Base-by-base conservation (phyloP, 2,113 vertebrate genomes). In the Elephas maximus region DNA sequence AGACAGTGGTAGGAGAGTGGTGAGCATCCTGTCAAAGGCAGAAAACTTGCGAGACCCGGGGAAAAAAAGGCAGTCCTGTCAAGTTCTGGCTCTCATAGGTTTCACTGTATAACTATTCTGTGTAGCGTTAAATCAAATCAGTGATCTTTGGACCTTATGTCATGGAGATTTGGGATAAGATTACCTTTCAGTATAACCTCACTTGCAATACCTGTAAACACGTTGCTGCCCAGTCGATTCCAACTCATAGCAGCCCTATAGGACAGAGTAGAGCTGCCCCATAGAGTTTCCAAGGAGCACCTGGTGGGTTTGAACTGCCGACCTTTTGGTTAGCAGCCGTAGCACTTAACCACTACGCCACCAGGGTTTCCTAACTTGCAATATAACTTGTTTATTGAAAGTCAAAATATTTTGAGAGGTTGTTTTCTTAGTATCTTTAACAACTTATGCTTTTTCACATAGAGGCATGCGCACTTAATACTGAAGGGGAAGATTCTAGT, bases 341-440 rank as follows among this genome's bases (percentile, higher is more conserved):
- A 37, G 37, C 37, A 37, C 37, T 37, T 37, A 37, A 37, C 37
- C 37, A 37, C 37, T 37, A 37, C 37, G 37, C 37, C 37, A 37
- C 37, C 37, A 37, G 37, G 37, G 37, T 37, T 37, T 37, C 37
- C 37, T 37, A 37, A 37, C 37, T 37, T 37, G 37, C 37, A 37
- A 37, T 37, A 37, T 37, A 37, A 37, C 37, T 95, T 97, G 14
- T 53, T 94, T 88, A 65, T 74, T 86, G 51, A 78, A 95, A 93
- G 69, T 84, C 69, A 90, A 83, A 92, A 48, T 91, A 26, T 90
- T 95, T 88, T 71, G 23, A 79, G 48, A 86, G 23, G 11, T 62
- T 89, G 20, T 69, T 96, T 84, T 62, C n/a, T 78, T 84, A 88
- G 82, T 0, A 89, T 91, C 30, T 93, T 96, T 67, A 45, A 78